Percentiles rank a stretch among this genome's conserved stretches.
Conservation (phyloP, 1,140 invertebrate genomes). For the Medauroidea extradentata region DNA sequence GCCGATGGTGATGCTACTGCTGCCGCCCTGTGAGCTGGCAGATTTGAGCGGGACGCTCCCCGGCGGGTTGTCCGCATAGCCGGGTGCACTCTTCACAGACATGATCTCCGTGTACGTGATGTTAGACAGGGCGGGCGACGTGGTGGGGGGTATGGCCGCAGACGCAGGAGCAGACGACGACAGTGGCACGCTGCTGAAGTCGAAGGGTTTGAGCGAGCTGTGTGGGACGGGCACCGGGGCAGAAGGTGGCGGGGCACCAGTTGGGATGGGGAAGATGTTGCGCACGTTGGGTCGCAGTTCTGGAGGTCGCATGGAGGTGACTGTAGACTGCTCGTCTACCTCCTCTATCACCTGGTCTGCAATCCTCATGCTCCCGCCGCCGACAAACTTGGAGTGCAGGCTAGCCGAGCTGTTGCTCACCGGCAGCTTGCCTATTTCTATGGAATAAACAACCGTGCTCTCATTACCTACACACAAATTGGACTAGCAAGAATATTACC, state of each 20-base stretch:
- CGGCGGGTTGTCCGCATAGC: neutral
- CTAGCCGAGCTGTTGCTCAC: constrained; percentile 5
- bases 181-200: neutral
- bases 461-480: too few relatives aligned
- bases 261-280: constrained; percentile 38
- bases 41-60: neutral
- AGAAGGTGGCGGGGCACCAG: constrained; percentile 1
- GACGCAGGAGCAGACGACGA: constrained; percentile 2
- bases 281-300: constrained; percentile 47
- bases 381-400: constrained; percentile 12
- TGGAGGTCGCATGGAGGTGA: constrained; percentile 59
- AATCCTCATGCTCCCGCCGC: constrained; percentile 61
- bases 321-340: constrained; percentile 74
- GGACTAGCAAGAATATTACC: too few relatives aligned
- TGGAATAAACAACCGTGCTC: too few relatives aligned
- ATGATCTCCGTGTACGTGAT: constrained; percentile 2
- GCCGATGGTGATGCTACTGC: neutral
- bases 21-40: neutral
- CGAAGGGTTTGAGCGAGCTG: neutral
- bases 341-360: constrained; percentile 75
- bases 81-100: neutral
- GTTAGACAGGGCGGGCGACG: constrained; percentile 3
- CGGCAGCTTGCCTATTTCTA: neutral
- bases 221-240: constrained; percentile 8
- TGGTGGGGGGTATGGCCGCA: neutral